Percentiles rank a stretch among this genome's conserved stretches.
These are phyloP conservation scores for Hyperoplus lanceolatus DNA, from an alignment of 2,797 vertebrate genomes.

Conservation along the genomic window DNA sequence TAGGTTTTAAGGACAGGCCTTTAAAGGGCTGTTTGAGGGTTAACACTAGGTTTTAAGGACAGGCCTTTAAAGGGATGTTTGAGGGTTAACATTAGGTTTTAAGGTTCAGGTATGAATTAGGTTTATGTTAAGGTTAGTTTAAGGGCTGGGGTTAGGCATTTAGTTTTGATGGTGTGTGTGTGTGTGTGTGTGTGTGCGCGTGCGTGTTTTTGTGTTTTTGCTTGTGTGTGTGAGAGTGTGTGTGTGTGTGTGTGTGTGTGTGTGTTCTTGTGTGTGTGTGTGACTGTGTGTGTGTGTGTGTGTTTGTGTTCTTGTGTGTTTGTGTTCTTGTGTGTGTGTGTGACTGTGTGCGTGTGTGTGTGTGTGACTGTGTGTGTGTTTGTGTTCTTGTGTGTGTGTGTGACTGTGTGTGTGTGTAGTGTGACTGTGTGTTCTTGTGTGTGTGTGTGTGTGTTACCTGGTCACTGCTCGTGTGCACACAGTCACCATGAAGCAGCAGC, in stretches of 20 bases:
- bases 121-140: too few species aligned
- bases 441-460: slow-evolving; percentile 82
- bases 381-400: slow-evolving; percentile 8
- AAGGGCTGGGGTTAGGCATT: too few species aligned
- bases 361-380: slow-evolving; percentile 29
- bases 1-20: too few species aligned
- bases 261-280: slow-evolving; percentile 4
- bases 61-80: too few species aligned
- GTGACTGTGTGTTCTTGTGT: slow-evolving; percentile 30
- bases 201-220: too few species aligned
- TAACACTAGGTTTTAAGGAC: too few species aligned
- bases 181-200: too few species aligned
- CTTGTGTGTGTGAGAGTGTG: too few species aligned
- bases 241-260: slow-evolving; percentile 12
- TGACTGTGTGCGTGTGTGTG: slow-evolving; percentile 16
- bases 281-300: slow-evolving; percentile 6
- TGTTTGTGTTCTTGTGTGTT: background rate
- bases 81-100: too few species aligned
- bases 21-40: too few species aligned
- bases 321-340: slow-evolving; percentile 1
- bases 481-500: slow-evolving; percentile 93
- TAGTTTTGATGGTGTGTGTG: too few species aligned
- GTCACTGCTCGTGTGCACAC: slow-evolving; percentile 96
- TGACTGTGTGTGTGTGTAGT: slow-evolving; percentile 6
- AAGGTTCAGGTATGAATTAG: too few species aligned